These are phyloP conservation scores for Mesorhabditis sp. DNA, from an alignment of 2,888 invertebrate genomes.

Conservation along the genomic window DNA sequence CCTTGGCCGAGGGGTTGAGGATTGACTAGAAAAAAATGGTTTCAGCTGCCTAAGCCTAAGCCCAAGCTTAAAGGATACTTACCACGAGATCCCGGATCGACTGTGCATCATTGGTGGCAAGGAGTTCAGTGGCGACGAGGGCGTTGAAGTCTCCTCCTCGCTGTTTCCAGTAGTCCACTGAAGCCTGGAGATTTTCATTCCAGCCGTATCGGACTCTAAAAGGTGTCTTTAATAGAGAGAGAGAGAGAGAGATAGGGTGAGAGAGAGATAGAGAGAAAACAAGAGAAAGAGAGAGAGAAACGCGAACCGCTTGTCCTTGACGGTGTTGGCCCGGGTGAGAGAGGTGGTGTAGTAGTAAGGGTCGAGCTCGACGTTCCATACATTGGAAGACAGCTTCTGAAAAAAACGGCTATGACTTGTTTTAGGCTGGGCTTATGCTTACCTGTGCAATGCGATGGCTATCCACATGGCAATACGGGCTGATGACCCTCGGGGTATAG, in stretches of 20 bases:
- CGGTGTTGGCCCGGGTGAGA: slow-evolving; percentile 45
- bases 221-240: not conserved
- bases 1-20: slow-evolving; percentile 24
- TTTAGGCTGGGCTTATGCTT: slow-evolving; percentile 6
- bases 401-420: slow-evolving; percentile 1
- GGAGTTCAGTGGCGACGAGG: slow-evolving; percentile 43
- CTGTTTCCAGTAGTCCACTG: slow-evolving; percentile 32
- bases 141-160: slow-evolving; percentile 38
- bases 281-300: not conserved
- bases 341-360: slow-evolving; percentile 49
- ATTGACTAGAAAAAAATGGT: slow-evolving; percentile 20
- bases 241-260: too few species aligned
- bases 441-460: slow-evolving; percentile 43
- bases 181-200: slow-evolving; percentile 25
- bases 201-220: slow-evolving; percentile 25
- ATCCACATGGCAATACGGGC: slow-evolving; percentile 42
- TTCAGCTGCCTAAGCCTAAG: not conserved
- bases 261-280: too few species aligned
- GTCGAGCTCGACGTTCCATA: slow-evolving; percentile 49
- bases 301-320: slow-evolving; percentile 31
- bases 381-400: slow-evolving; percentile 31
- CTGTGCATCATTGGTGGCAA: slow-evolving; percentile 27
- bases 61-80: slow-evolving; percentile 8
- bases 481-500: slow-evolving; percentile 40
- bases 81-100: slow-evolving; percentile 19